Base-by-base conservation (phyloP, 1,140 invertebrate genomes). In the Ectropis grisescens region DNA sequence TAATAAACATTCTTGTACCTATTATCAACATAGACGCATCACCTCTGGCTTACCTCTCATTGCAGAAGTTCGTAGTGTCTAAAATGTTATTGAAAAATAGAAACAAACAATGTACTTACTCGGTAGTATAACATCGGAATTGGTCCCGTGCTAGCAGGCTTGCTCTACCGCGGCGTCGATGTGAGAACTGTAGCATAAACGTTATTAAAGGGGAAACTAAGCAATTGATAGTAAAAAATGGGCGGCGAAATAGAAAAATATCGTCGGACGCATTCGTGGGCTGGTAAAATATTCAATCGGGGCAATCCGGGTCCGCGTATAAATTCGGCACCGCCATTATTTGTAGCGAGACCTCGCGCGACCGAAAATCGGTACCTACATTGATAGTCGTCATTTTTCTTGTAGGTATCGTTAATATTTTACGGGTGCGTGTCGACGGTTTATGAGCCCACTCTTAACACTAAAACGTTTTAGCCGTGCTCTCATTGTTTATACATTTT, bases 271-370 rank as follows among this genome's bases (percentile, higher is more conserved):
- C 64, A 60, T 62, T 71, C 68, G 70, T 74, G 68, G 58, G 58
- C 62, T 60, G 67, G 68, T 80, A 72, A 80, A 80, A 80, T 80
- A 80, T 80, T 78, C 72, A 80, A 78, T 74, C 72, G 68, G 66
- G 70, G 50, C 68, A 72, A 78, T 80, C 75, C 68, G 64, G 70
- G 66, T 67, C 60, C 69, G 58, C 66, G 70, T 71, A 75, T 78
- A 80, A 72, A 76, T 76, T 75, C 57, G 47, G 64, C 35, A 60
- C 64, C 45, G 54, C 56, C 70, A 74, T 80, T 78, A 80, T 74
- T 80, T 74, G 70, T 74, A 66, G 65, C 62, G 70, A 54, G 62
- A 60, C 65, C 59, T 55, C 58, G 57, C 58, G 57, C 69, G 67
- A 70, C 67, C 69, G 64, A 75, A 71, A 68, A 75, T 72, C 71